Conservation (phyloP, 1,140 invertebrate genomes). For the Caenorhabditis latens region DNA sequence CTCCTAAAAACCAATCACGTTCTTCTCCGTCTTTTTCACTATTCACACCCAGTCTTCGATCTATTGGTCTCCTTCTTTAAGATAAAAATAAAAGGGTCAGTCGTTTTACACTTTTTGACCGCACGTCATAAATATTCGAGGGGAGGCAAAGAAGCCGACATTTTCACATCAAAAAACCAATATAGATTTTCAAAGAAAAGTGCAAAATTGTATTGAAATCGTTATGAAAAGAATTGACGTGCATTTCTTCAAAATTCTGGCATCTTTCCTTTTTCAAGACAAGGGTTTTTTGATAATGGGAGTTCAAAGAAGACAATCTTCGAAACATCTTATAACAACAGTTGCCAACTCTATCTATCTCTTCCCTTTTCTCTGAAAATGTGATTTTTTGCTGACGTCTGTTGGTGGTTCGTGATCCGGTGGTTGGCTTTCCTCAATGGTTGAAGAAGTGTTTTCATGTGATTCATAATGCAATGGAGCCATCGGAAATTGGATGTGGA, state of each 20-base stretch:
- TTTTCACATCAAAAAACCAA: neutral
- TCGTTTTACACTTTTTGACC: slow-evolving; percentile 20
- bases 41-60: slow-evolving; percentile 16
- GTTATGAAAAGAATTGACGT: no score
- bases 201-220: neutral
- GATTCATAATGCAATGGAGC: neutral
- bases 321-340: slow-evolving; percentile 9
- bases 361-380: neutral
- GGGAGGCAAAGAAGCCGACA: neutral
- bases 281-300: neutral
- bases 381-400: slow-evolving; percentile 35
- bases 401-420: neutral
- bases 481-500: slow-evolving; percentile 5
- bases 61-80: neutral
- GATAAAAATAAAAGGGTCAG: neutral
- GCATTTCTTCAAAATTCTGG: no score
- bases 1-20: slow-evolving; percentile 51
- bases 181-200: neutral
- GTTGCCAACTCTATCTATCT: neutral
- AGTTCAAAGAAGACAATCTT: neutral
- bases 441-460: neutral
- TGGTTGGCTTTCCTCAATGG: neutral
- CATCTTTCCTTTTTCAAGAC: no score
- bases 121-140: neutral
- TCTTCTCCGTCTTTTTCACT: neutral